Evolutionary conservation across 2,888 invertebrate species (phyloP), one percentile per base, ranked within the genome.

Genomic region (Drosophila infuscata): DNA sequence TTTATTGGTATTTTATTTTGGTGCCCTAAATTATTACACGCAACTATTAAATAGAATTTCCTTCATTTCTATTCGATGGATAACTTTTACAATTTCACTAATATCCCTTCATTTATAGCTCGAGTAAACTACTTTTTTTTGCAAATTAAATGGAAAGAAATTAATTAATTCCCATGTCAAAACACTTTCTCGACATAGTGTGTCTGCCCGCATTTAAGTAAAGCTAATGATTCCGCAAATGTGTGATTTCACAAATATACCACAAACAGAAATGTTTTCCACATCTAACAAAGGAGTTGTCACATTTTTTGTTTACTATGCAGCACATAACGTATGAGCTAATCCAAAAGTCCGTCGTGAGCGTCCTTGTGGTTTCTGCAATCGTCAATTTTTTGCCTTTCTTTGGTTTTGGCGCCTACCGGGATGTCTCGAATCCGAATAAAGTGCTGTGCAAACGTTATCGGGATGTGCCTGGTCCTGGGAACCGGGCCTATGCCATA

Each of bases 291-390:
- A 20, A 2, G 7, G 7, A 46, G 3, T 7, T 25, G 7, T 25
- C 2, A 7, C 2, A 2, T 7, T 35, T n/a, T 15, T 56, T 56
- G n/a, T 12, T 36, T 54, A 5, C 29, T 30, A 4, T 51, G 8
- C 1, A 38, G 97, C 95, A 96, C 93, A 96, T 97, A 90, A 97
- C 97, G 71, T 96, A 96, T 93, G 95, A 95, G 92, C 94, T 96
- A 88, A 95, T 97, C 86, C 95, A 96, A 82, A 95, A 95, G 89
- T 95, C 95, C 70, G 95, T 97, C 92, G 94, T 96, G 82, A 94
- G 94, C 54, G 94, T 97, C 71, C 96, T 97, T 95, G 91, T 94
- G 75, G 94, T 95, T 84, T 96, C 96, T 25, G 94, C 96, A 25
- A 90, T 95, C 70, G 93, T 97, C 71, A 96, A 97, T 20, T 96